These are phyloP conservation scores for Sceliomorpha sp. DNA, from an alignment of 2,888 invertebrate genomes.

Conservation along the genomic window DNA sequence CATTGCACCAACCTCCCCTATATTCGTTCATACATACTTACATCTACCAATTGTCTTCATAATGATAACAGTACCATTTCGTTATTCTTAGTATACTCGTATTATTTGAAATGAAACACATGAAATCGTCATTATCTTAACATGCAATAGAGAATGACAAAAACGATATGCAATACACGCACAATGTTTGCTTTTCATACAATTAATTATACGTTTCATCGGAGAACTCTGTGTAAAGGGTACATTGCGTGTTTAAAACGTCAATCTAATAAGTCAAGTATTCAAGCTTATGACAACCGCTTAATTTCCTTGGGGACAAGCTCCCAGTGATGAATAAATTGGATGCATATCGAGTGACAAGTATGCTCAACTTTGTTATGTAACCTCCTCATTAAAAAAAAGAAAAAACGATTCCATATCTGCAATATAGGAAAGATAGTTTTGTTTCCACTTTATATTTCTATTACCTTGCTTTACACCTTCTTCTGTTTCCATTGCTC, in stretches of 20 bases:
- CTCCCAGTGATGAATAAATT: conserved; percentile 20
- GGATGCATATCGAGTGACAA: conserved; percentile 22
- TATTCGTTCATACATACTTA: too few relatives aligned
- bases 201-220: conserved; percentile 35
- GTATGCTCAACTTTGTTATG: conserved; percentile 1
- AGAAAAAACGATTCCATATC: too few relatives aligned
- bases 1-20: too few relatives aligned
- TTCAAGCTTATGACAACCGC: conserved; percentile 9
- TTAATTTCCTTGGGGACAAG: conserved; percentile 43
- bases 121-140: too few relatives aligned
- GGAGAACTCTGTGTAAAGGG: conserved; percentile 9
- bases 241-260: conserved; percentile 25
- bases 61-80: too few relatives aligned
- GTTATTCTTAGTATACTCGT: too few relatives aligned
- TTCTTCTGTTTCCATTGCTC: too few relatives aligned
- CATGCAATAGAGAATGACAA: background rate
- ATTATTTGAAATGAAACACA: too few relatives aligned
- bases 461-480: too few relatives aligned
- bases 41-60: too few relatives aligned
- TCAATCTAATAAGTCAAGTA: conserved; percentile 20
- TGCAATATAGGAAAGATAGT: too few relatives aligned
- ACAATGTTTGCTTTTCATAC: conserved; percentile 6
- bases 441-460: too few relatives aligned
- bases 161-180: conserved; percentile 8
- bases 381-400: background rate